Base-by-base conservation (phyloP, 2,797 vertebrate genomes). In the Pipistrellus pipistrellus region DNA sequence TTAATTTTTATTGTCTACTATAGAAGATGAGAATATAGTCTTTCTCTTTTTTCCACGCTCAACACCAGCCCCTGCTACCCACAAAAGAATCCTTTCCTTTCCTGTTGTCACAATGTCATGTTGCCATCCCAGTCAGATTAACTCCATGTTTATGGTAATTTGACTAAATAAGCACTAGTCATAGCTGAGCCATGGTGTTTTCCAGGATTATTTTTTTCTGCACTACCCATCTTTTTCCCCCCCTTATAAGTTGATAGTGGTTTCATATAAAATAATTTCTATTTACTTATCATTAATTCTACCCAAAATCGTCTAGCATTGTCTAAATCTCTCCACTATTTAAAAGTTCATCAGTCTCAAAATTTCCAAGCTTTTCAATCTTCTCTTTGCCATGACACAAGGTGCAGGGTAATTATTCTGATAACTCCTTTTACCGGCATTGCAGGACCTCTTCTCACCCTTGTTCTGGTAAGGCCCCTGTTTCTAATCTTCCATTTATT, bases 241-340 rank as follows among this genome's bases (percentile, higher is more conserved):
- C 12, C 21, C 25, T 53, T 25, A 7, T 35, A 85, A 35, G 23
- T 75, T 69, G 66, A 27, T 38, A 71, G 15, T 44, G 51, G 11
- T 86, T 94, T 82, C 3, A 35, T 59, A 57, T 41, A 41, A 90
- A 93, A 87, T 66, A 17, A 15, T 72, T 83, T 90, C 25, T 82
- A 76, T 64, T 89, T 53, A 86, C 17, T 82, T 81, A n/a, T 55
- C 53, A 55, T 51, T 55, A 85, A 75, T 30, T 83, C 46, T 72
- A 68, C 5, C 32, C 2, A 1, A 23, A 77, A 83, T 72, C 3
- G 11, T 59, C 59, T 76, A 7, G 73, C 66, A 1, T 48, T 66
- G 15, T 72, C 18, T 80, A 87, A 80, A 53, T 62, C 1, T 90
- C 14, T 84, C 66, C 20, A 57, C 80, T 23, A 84, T 62, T n/a